These are phyloP conservation scores for Lepidochrysops patricia DNA, from an alignment of 2,888 invertebrate species.

Conservation along the genomic window DNA sequence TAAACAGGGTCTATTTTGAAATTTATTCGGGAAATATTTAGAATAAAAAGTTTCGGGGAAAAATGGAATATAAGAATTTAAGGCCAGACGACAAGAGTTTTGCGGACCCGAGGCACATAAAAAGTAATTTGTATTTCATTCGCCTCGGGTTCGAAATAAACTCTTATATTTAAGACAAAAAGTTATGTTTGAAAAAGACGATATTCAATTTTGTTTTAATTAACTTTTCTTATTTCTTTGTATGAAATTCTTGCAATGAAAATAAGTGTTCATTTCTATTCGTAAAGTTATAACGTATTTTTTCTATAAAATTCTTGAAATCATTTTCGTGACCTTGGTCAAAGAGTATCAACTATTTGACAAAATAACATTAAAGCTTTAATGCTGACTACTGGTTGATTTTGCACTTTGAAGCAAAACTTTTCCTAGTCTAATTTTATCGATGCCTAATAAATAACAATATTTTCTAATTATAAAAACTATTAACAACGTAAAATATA, in stretches of 20 bases:
- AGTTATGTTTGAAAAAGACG: not conserved
- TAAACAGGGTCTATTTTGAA: conserved; percentile 61
- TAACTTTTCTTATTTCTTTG: conserved; percentile 3
- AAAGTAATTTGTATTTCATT: conserved; percentile 29
- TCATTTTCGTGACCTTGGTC: no score
- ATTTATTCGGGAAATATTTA: conserved; percentile 62
- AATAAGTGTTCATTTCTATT: not conserved
- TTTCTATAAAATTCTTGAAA: not conserved
- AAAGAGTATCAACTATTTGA: not conserved
- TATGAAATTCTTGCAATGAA: not conserved
- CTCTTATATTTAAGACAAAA: conserved; percentile 12
- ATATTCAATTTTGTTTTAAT: conserved; percentile 7
- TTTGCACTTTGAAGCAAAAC: no score
- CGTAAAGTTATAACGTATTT: not conserved
- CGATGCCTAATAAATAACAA: no score
- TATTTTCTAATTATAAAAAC: not conserved
- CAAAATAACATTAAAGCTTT: not conserved
- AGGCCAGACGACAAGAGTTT: conserved; percentile 64
- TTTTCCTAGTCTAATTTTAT: no score
- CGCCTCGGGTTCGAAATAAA: conserved; percentile 14
- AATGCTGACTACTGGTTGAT: no score
- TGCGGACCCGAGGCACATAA: conserved; percentile 38
- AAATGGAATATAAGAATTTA: conserved; percentile 57
- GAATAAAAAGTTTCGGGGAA: conserved; percentile 61
- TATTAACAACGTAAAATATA: not conserved